Conservation (phyloP, 1,140 invertebrate genomes). For the Drosophila erecta region DNA sequence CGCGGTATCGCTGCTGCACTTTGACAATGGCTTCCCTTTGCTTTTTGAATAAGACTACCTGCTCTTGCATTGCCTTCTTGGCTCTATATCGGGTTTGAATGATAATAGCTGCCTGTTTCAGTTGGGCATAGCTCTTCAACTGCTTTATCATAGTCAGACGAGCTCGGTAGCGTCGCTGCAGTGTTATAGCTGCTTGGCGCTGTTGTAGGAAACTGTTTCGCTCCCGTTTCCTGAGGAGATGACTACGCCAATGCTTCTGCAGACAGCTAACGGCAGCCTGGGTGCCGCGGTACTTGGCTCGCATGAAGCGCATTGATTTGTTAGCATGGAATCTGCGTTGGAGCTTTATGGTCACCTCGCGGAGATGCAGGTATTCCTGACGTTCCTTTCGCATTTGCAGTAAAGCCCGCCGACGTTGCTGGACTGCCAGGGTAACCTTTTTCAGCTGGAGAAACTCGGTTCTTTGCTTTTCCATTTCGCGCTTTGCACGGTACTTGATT, state of each 20-base stretch:
- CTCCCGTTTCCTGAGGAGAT: constrained; percentile 53
- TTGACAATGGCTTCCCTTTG: constrained; percentile 56
- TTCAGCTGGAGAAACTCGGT: constrained; percentile 50
- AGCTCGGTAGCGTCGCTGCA: constrained; percentile 57
- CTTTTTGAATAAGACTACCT: constrained; percentile 39
- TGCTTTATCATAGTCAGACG: constrained; percentile 39
- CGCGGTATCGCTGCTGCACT: constrained; percentile 52
- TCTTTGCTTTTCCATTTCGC: constrained; percentile 26
- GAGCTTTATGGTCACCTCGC: constrained; percentile 75
- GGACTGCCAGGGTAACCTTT: constrained; percentile 49
- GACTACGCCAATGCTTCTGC: constrained; percentile 84
- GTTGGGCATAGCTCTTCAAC: constrained; percentile 9
- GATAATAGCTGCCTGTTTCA: constrained; percentile 19
- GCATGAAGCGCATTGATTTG: constrained; percentile 55
- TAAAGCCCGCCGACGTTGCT: constrained; percentile 54
- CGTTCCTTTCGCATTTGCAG: constrained; percentile 44
- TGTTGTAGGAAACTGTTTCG: constrained; percentile 34
- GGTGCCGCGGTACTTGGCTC: constrained; percentile 69
- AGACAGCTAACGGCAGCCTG: constrained; percentile 73
- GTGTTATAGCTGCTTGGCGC: constrained; percentile 30
- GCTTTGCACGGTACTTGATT: constrained; percentile 42
- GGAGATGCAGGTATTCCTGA: constrained; percentile 42
- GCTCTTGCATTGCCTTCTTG: constrained; percentile 43
- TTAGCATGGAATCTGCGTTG: constrained; percentile 85
- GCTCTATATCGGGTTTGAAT: constrained; percentile 60